phyloP scores from a whole-genome alignment of 2,113 vertebrate species.

The Bothrops jararaca region DNA sequence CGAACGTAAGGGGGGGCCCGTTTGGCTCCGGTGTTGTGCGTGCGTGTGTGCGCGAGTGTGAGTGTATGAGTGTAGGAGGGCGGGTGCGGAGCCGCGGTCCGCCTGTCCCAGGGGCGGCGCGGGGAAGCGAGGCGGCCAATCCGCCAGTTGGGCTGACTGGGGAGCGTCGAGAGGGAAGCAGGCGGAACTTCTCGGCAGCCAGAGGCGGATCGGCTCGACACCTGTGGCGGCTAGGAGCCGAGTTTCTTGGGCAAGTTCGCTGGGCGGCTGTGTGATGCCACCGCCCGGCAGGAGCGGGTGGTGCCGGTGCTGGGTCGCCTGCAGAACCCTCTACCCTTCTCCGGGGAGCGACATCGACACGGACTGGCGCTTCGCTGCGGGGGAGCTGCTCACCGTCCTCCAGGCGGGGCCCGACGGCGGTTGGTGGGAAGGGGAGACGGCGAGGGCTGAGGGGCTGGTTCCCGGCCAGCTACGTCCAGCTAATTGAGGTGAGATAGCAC shows the following conservation, averaged over 20 bases:
- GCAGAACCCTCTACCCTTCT: slow-evolving; percentile 88
- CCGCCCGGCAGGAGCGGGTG: background rate
- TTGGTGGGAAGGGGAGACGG: slow-evolving; percentile 97
- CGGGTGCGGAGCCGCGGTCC: slow-evolving; percentile 8
- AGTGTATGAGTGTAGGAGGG: slow-evolving; percentile 9
- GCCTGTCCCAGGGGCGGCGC: slow-evolving; percentile 6
- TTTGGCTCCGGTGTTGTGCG: background rate
- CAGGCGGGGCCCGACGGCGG: slow-evolving; percentile 84
- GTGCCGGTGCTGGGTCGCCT: slow-evolving; percentile 71
- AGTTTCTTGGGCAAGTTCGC: background rate
- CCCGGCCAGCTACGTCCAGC: slow-evolving; percentile 92
- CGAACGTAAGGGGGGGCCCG: background rate
- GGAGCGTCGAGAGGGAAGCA: slow-evolving; percentile 45
- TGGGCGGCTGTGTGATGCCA: slow-evolving; percentile 34
- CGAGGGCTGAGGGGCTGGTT: slow-evolving; percentile 91
- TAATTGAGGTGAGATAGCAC: slow-evolving; percentile 83
- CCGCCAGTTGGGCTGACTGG: slow-evolving; percentile 30
- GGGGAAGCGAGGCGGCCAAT: slow-evolving; percentile 9
- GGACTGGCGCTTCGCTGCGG: slow-evolving; percentile 86
- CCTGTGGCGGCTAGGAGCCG: background rate
- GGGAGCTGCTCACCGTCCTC: slow-evolving; percentile 85
- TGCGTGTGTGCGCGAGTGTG: background rate
- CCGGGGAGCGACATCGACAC: slow-evolving; percentile 87
- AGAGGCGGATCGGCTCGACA: slow-evolving; percentile 21
- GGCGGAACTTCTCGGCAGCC: slow-evolving; percentile 40